Evolutionary conservation across 2,113 vertebrate genomes (phyloP), one percentile per base, ranked within the genome.

Genomic region (Anser brachyrhynchus): DNA sequence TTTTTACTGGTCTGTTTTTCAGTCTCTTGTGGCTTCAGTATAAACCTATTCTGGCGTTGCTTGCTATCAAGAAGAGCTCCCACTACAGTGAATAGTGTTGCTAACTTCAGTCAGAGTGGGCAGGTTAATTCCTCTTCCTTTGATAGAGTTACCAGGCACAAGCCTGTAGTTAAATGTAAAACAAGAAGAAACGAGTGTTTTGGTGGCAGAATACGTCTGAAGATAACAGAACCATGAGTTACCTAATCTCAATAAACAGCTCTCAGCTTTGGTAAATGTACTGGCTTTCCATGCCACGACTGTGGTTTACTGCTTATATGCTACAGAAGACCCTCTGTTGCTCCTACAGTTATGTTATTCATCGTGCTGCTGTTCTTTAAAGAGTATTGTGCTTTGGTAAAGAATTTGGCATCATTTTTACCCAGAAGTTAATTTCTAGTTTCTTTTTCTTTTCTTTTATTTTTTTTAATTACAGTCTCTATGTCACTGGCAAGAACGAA

Each of bases 1-100:
- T 95, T 94, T 90, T 65, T 91, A 62, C 54, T 44, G 35, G 58
- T 46, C 54, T 74, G 19, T 79, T 90, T 78, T 88, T 92, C 37
- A 59, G 19, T 76, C 10, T 67, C 61, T 54, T 39, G 39, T 55
- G 57, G n/a, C 69, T 81, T 41, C 57, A 65, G 44, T 76, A 0
- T 87, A 86, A 80, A 65, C 37, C 88, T 46, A 37, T 92, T 93
- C 58, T 43, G 3, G 28, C 31, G 33, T 65, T 51, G 7, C 25
- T 82, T 75, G 11, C 49, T 79, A 14, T 44, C 41, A 59, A 22
- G 86, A 77, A 65, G 61, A 74, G 49, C 49, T 88, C 43, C 33
- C 65, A 11, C 43, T 77, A 5, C n/a, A 87, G 31, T 1, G 3
- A 37, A 41, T 52, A 72, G 35, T 65, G n/a, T 49, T 92, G 41